Evolutionary conservation across 2,888 invertebrate genomes (phyloP), one percentile per base, ranked within the genome.

Genomic region (Acrobasis repandana): DNA sequence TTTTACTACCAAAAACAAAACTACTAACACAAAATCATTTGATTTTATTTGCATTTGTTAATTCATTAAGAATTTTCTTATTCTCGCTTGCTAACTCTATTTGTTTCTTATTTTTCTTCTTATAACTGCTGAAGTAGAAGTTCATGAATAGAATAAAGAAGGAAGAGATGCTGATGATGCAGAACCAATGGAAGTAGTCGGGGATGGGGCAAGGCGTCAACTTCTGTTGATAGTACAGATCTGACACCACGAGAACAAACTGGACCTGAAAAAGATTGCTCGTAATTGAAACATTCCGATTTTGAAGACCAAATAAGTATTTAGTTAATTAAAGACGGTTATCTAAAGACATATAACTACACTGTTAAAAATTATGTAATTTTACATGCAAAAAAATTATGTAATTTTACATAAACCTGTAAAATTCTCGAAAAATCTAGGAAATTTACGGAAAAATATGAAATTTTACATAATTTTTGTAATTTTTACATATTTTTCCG

Each of bases 111-210:
- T 61, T 65, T 46, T 63, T 71, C 59, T 74, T 63, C 1, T 69
- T 76, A 61, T 92, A 92, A 63, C 80, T 90, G 48, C 71, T 75
- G 58, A 88, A 66, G 70, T 95, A 95, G 79, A 95, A 95, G 60
- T 94, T 93, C 67, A 94, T 88, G 73, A 95, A 95, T 6, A 95
- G 89, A 61, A 93, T 90, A 48, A 95, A 91, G 80, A 95, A 95
- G 0, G 94, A 89, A 0, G 79, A 72, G 1, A 95, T 93, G 69
- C 94, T 93, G 10, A 89, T 72, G 33, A 90, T 74, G 65, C 95
- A 93, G 78, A 94, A 93, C 75, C 90, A 90, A 15, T 94, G 91
- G 67, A 95, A 86, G 18, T 86, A 79, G 54, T 83, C 84, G 0
- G 95, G 90, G 1, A 92, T 77, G 0, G 86, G 88, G 47, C 91